Evolutionary conservation across 2,113 vertebrate species (phyloP), one percentile per base, ranked within the genome.

Genomic region (Sula dactylatra): DNA sequence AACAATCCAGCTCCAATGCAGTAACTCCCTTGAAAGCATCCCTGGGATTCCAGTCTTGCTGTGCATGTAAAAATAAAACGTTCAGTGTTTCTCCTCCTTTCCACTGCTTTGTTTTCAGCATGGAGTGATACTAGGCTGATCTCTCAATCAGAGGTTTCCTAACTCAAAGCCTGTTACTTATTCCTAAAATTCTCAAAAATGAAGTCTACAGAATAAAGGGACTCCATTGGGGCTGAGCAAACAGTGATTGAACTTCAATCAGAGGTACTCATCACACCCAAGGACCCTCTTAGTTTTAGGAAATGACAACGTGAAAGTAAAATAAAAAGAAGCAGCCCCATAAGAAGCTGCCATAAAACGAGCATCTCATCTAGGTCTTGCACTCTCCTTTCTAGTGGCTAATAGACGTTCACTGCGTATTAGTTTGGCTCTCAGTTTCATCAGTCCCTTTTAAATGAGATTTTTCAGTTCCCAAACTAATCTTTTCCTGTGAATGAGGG

Each of bases 401-500:
- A 44, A 40, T 34, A 76, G 69, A 13, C 0, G 0, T n/a, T 78
- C 0, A 0, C 82, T 76, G 77, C 55, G 4, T 54, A 12, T 82
- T 82, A 54, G 52, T 65, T 82, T 64, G 82, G n/a, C 66, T 85
- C 70, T 81, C 12, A 7, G 21, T 80, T 90, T 85, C 86, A 45
- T 81, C 83, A 54, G 70, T 14, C 36, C 19, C 42, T n/a, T 90
- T 62, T 3, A 83, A 67, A 83, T 32, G 82, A 27, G 42, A 34
- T 52, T 97, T 88, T 88, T 94, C 70, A 50, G 62, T 94, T 91
- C 78, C 94, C 64, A 38, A 32, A 47, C 59, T 91, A 90, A 88
- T 96, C 84, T 81, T 86, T 87, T 45, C n/a, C 59, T 24, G 22
- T 44, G 89, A 72, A 87, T 65, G 49, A 85, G 83, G 58, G 29